phyloP scores from a whole-genome alignment of 2,888 invertebrate species.

The Chymomyza amoena region DNA sequence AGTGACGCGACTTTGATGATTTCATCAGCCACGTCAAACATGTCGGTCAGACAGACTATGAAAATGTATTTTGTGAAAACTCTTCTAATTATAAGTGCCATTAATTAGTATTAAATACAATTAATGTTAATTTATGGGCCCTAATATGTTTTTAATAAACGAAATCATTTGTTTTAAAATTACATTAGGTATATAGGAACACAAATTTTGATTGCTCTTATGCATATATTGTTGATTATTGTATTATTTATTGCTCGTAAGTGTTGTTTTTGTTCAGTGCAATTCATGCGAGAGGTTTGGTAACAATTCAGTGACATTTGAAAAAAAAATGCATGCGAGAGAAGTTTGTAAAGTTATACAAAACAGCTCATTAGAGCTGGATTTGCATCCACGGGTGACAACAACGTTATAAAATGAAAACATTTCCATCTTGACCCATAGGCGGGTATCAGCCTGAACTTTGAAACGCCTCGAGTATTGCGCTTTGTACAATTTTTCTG shows the following conservation, averaged over 20 bases:
- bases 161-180: neutral
- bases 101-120: neutral
- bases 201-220: neutral
- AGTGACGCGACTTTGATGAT: neutral
- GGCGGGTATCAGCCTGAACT: too few relatives aligned
- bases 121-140: neutral
- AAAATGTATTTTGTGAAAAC: neutral
- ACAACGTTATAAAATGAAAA: too few relatives aligned
- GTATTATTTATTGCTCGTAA: neutral
- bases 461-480: too few relatives aligned
- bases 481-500: too few relatives aligned
- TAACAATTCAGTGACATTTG: too few relatives aligned
- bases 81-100: neutral
- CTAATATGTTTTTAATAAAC: neutral
- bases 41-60: neutral
- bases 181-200: neutral
- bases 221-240: neutral
- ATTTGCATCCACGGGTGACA: too few relatives aligned
- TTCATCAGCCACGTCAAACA: neutral
- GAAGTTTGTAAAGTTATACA: too few relatives aligned
- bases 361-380: too few relatives aligned
- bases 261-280: neutral
- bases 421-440: too few relatives aligned
- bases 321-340: too few relatives aligned
- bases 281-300: neutral